Percentiles rank a stretch among this genome's conserved stretches.
phyloP scores from a whole-genome alignment of 2,888 invertebrate genomes.

The Ischnus inquisitorius region DNA sequence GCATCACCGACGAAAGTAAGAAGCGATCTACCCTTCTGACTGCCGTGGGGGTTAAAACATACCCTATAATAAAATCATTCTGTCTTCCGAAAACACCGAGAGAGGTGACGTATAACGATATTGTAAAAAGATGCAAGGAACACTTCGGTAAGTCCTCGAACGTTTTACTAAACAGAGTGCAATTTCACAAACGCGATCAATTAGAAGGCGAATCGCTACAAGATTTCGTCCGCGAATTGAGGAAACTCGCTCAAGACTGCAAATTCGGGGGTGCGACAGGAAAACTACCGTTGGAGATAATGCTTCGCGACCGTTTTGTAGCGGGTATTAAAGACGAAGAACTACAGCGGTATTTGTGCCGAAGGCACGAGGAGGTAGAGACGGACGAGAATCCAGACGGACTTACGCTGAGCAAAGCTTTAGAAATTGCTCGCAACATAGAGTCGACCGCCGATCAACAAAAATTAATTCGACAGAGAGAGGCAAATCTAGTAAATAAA shows the following conservation, averaged over 20 bases:
- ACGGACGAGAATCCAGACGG: slow-evolving; percentile 42
- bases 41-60: slow-evolving; percentile 40
- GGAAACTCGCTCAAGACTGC: too few relatives aligned
- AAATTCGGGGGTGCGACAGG: slow-evolving; percentile 45
- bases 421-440: too few relatives aligned
- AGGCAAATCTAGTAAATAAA: slow-evolving; percentile 15
- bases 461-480: slow-evolving; percentile 39
- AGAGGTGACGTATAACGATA: slow-evolving; percentile 35
- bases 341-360: slow-evolving; percentile 50
- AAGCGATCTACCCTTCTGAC: slow-evolving; percentile 53
- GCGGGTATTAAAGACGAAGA: slow-evolving; percentile 58
- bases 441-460: slow-evolving; percentile 49
- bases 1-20: slow-evolving; percentile 6
- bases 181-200: slow-evolving; percentile 59
- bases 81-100: slow-evolving; percentile 49
- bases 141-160: slow-evolving; percentile 28
- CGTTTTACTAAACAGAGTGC: slow-evolving; percentile 37
- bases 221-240: slow-evolving; percentile 51
- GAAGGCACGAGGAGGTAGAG: slow-evolving; percentile 49
- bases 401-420: slow-evolving; percentile 41
- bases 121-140: slow-evolving; percentile 51
- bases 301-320: slow-evolving; percentile 60
- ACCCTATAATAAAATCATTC: slow-evolving; percentile 54
- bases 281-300: slow-evolving; percentile 57
- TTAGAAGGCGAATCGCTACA: slow-evolving; percentile 41